Conservation (phyloP, 2,113 vertebrate species). For the Halichoeres trimaculatus region DNA sequence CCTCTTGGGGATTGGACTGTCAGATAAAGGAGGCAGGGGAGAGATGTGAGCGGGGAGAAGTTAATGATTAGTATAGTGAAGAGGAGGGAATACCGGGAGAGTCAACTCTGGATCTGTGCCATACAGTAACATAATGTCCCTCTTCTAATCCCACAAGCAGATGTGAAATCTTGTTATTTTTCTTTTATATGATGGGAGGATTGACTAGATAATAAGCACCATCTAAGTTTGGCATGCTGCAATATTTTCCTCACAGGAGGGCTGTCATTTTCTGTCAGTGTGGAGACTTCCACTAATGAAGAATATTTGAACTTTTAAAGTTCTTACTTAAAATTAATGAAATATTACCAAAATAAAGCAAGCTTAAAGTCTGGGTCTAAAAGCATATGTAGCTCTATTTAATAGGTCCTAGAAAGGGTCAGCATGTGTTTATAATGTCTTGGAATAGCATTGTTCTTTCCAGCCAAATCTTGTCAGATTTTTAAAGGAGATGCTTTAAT, state of each 20-base stretch:
- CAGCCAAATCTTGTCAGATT: no score
- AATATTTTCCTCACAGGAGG: not conserved
- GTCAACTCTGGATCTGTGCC: constrained; percentile 13
- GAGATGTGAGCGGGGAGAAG: constrained; percentile 15
- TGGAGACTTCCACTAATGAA: not conserved
- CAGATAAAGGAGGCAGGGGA: constrained; percentile 28
- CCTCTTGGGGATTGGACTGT: constrained; percentile 43
- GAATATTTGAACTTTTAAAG: not conserved
- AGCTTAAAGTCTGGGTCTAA: no score
- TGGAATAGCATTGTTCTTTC: no score
- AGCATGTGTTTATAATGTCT: no score
- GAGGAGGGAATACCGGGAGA: constrained; percentile 10
- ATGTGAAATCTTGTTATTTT: not conserved
- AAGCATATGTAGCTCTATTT: not conserved
- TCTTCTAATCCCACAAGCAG: constrained; percentile 4
- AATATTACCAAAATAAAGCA: not conserved
- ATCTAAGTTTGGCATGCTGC: not conserved
- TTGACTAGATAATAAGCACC: not conserved
- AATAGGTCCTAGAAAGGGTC: not conserved
- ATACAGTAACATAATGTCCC: constrained; percentile 31
- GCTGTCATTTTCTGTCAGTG: not conserved
- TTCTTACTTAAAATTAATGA: not conserved
- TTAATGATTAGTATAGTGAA: constrained; percentile 31
- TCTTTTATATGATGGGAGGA: not conserved
- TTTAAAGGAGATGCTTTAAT: no score